phyloP scores from a whole-genome alignment of 2,888 invertebrate species.

The Dilophus febrilis region DNA sequence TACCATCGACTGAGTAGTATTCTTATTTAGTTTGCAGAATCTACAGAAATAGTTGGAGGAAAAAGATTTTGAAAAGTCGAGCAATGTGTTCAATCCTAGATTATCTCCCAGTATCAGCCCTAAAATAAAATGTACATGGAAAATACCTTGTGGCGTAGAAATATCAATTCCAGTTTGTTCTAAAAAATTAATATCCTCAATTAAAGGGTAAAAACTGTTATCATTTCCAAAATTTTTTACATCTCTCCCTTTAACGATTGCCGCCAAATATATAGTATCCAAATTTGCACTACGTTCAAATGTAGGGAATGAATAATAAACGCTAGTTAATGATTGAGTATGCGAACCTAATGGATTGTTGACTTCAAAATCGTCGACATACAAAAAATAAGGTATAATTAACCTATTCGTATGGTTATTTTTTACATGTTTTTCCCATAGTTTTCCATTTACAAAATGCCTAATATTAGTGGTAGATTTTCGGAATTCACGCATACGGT shows the following conservation, averaged over 20 bases:
- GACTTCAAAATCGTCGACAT: neutral
- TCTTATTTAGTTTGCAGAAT: neutral
- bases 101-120: conserved; percentile 1
- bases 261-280: no score
- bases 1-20: neutral
- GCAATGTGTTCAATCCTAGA: neutral
- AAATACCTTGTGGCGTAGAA: neutral
- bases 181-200: neutral
- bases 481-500: neutral
- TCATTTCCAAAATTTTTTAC: no score
- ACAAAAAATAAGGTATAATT: neutral
- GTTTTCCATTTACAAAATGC: neutral
- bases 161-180: neutral
- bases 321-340: neutral
- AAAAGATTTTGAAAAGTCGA: neutral
- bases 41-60: neutral
- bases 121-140: neutral
- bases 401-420: no score
- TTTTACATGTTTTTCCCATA: neutral
- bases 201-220: no score
- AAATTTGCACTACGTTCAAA: no score
- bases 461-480: neutral
- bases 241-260: neutral
- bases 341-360: neutral
- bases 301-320: neutral